These are phyloP conservation scores for Cordilura impudica DNA, from an alignment of 2,888 invertebrate species.

Conservation along the genomic window DNA sequence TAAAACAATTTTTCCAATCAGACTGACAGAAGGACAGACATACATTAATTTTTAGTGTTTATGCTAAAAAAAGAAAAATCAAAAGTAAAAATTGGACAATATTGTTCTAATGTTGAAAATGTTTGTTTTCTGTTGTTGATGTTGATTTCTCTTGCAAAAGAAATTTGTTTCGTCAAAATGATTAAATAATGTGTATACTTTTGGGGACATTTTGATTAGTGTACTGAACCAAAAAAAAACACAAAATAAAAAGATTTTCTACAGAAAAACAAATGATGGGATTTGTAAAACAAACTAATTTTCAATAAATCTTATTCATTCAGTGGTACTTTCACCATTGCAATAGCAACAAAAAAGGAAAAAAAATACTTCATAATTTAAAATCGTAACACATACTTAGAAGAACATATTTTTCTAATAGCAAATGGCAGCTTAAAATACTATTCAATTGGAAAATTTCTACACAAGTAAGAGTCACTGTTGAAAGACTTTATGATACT, in stretches of 20 bases:
- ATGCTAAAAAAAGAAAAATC: not conserved
- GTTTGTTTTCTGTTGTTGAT: not conserved
- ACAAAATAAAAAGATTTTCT: not conserved
- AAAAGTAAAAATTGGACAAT: not conserved
- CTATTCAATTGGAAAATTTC: too few species aligned
- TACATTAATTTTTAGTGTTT: not conserved
- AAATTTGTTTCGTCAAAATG: slow-evolving; percentile 19
- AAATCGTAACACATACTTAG: too few species aligned
- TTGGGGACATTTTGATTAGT: not conserved
- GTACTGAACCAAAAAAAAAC: not conserved
- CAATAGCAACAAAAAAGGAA: too few species aligned
- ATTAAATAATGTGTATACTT: slow-evolving; percentile 28
- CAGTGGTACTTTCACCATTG: slow-evolving; percentile 29
- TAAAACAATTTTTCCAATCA: slow-evolving; percentile 51
- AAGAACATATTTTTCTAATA: too few species aligned
- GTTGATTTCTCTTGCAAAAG: not conserved
- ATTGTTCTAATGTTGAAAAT: slow-evolving; percentile 14
- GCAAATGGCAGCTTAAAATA: too few species aligned
- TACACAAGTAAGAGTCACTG: too few species aligned
- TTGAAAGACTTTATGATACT: too few species aligned
- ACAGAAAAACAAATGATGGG: slow-evolving; percentile 42
- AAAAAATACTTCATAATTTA: too few species aligned
- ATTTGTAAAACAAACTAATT: slow-evolving; percentile 58
- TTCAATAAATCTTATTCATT: slow-evolving; percentile 55
- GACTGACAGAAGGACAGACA: slow-evolving; percentile 32